Percentiles rank a stretch among this genome's conserved stretches.
phyloP scores from a whole-genome alignment of 2,113 vertebrate species.

The Chloropsis cyanopogon region DNA sequence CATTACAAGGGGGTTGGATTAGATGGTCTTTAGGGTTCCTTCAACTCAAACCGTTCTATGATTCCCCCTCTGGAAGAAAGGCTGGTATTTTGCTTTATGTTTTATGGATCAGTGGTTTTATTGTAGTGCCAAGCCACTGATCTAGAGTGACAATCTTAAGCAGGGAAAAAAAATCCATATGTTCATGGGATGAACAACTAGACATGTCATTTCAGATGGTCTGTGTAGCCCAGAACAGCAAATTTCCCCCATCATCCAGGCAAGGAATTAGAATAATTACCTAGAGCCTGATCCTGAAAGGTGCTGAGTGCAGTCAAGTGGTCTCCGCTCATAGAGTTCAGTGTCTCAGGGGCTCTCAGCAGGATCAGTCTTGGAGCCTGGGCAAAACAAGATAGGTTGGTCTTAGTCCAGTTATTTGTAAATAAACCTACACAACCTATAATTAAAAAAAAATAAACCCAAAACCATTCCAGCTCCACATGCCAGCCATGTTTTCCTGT shows the following conservation, averaged over 20 bases:
- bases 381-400: not conserved
- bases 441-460: not conserved
- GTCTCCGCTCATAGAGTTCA: not conserved
- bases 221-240: not conserved
- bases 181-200: not conserved
- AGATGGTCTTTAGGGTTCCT: not conserved
- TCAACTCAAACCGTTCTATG: not conserved
- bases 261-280: conserved; percentile 9
- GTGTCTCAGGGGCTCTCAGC: not conserved
- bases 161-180: not conserved
- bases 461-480: fast-evolving
- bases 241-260: not conserved
- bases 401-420: not conserved
- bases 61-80: not conserved
- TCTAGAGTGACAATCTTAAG: not conserved
- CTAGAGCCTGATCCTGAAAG: conserved; percentile 26
- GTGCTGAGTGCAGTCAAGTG: conserved; percentile 17
- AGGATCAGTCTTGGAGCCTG: conserved; percentile 30
- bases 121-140: not conserved
- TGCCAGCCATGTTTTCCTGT: fast-evolving
- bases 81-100: not conserved
- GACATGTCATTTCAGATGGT: not conserved
- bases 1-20: fast-evolving
- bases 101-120: not conserved
- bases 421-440: not conserved